These are phyloP conservation scores for Lysandra bellargus DNA, from an alignment of 2,888 invertebrate genomes.

Conservation along the genomic window DNA sequence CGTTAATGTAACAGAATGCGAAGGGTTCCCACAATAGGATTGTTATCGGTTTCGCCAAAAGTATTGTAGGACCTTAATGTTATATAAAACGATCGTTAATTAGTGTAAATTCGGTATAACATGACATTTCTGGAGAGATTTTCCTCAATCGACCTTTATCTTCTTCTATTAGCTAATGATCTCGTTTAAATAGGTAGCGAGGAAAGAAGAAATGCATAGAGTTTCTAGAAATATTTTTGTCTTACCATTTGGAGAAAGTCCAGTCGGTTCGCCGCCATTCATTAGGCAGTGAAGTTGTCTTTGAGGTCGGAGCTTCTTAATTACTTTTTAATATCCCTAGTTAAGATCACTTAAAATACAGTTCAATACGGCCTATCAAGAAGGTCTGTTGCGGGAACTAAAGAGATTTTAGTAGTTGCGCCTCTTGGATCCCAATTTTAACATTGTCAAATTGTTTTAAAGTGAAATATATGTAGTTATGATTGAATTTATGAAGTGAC, in stretches of 20 bases:
- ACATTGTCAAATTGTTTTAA: neutral
- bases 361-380: constrained; percentile 1
- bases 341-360: neutral
- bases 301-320: neutral
- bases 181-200: neutral
- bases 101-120: neutral
- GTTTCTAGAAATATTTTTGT: neutral
- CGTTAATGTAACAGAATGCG: neutral
- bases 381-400: constrained; percentile 1
- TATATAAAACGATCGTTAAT: constrained; percentile 1
- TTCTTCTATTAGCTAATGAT: neutral
- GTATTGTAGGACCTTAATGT: neutral
- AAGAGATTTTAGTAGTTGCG: neutral
- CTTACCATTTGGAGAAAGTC: neutral
- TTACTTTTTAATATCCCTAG: neutral
- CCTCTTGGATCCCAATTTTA: neutral
- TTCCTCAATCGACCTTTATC: neutral
- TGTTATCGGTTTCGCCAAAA: neutral
- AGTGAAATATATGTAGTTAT: constrained; percentile 6
- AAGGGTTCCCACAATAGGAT: neutral
- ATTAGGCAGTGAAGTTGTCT: neutral
- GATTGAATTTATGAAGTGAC: neutral
- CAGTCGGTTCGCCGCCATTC: neutral
- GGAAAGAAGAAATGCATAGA: neutral
- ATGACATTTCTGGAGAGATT: neutral